These are phyloP conservation scores for Pandion haliaetus DNA, from an alignment of 2,113 vertebrate genomes.

Conservation along the genomic window DNA sequence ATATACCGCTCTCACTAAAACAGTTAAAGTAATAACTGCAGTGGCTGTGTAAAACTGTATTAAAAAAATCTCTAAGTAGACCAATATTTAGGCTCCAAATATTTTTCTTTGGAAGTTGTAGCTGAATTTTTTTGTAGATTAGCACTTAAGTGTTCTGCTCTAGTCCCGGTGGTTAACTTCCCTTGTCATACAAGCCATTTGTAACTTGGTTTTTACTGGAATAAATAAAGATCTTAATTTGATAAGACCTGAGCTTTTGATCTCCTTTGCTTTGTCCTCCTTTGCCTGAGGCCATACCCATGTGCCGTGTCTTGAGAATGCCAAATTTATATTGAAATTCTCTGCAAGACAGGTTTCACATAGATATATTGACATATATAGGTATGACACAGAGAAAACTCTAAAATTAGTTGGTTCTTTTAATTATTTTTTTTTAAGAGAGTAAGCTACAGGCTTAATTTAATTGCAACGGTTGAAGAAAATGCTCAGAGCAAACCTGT, in stretches of 20 bases:
- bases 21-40: neutral
- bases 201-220: neutral
- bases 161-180: neutral
- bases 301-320: neutral
- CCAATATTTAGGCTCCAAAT: neutral
- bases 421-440: neutral
- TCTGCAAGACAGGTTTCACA: neutral
- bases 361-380: neutral
- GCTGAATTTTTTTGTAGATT: neutral
- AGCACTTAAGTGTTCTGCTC: neutral
- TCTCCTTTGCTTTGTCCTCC: neutral
- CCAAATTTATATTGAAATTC: neutral
- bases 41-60: neutral
- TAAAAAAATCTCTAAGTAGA: neutral
- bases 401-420: rapidly evolving
- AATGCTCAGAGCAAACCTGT: neutral
- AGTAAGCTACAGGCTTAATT: neutral
- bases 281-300: neutral
- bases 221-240: neutral
- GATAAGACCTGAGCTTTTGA: neutral
- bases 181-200: neutral
- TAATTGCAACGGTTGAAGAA: neutral
- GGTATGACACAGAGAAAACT: neutral
- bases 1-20: neutral
- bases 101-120: neutral